Base-by-base conservation (phyloP, 2,797 vertebrate species). In the Sparus aurata region DNA sequence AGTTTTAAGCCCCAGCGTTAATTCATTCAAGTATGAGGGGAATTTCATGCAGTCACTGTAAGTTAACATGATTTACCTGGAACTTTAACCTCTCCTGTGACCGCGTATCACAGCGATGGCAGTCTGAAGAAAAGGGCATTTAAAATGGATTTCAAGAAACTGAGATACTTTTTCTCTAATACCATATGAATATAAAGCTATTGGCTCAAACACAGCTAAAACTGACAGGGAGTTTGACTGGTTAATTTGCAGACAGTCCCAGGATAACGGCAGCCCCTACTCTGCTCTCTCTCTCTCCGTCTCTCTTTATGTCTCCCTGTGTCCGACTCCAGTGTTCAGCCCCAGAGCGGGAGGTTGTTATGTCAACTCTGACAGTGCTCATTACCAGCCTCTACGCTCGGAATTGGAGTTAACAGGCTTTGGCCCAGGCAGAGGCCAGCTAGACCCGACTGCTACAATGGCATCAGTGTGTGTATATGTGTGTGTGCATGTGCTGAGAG, bases 321-420 rank as follows among this genome's bases (percentile, higher is more conserved):
- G 69, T 69, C 62, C 49, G 70, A 72, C 69, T 82, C 75, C 68
- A 53, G 49, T 43, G 63, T 73, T 79, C 81, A 75, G 84, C 73
- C 65, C 65, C 79, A 73, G 73, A 84, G 74, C 79, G 20, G 84
- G 72, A 80, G 79, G 83, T 86, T 91, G 89, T 87, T 87, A 85
- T 87, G 85, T 89, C 85, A 87, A 84, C 87, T 85, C 85, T 90
- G 84, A 91, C 85, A 85, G 80, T 46, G 72, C 89, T 92, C 87
- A 89, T 92, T 92, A 93, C 69, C 74, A 76, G 82, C 78, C 63
- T 86, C 77, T 80, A 82, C 23, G 62, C 77, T 85, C 69, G 77
- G 86, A 87, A 87, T 90, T 78, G 73, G 71, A 90, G 85, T 76
- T 86, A 93, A 90, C 86, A 92, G 87, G 85, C 89, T 89, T 86